Base-by-base conservation (phyloP, 2,113 vertebrate species). In the Alouatta palliata region DNA sequence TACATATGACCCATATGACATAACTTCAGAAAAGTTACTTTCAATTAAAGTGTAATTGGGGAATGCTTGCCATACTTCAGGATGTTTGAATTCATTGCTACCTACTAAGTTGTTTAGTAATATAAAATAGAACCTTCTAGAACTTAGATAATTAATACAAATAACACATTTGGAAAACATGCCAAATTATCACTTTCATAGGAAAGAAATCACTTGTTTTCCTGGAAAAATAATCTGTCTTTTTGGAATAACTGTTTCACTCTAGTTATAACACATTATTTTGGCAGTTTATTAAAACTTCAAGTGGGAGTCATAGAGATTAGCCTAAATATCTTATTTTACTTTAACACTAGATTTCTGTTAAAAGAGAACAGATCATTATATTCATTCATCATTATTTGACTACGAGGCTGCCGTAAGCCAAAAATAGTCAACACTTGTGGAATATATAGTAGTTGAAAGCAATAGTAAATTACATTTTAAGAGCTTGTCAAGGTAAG, bases 341-440 rank as follows among this genome's bases (percentile, higher is more conserved):
- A 16, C 76, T 84, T 97, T 98, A 96, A 95, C 70, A 93, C 77
- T 84, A 97, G 83, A 96, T 96, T 98, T 96, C 94, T 97, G 73
- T 97, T 98, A 97, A 98, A 98, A 97, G 71, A 95, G 94, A 98
- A 96, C 8, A 95, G 58, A 97, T 98, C 85, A 95, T 97, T 98
- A 91, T 71, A 93, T 98, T 96, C 96, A 98, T 98, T 98, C 97
- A 97, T 98, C 95, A 96, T 98, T 79, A 94, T 98, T 98, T 98
- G 97, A 45, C 79, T 98, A 79, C 96, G 95, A 98, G 71, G n/a
- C 92, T 97, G 37, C 93, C 95, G 37, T 54, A 97, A 97, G 97
- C 90, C 96, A 97, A 98, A 99, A 98, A 97, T 95, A 98, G 94
- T 98, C 97, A 98, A 98, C 87, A 97, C 97, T 97, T 98, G 95